Evolutionary conservation across 2,797 vertebrate species (phyloP).

Genomic region (Acanthiza pusilla): DNA sequence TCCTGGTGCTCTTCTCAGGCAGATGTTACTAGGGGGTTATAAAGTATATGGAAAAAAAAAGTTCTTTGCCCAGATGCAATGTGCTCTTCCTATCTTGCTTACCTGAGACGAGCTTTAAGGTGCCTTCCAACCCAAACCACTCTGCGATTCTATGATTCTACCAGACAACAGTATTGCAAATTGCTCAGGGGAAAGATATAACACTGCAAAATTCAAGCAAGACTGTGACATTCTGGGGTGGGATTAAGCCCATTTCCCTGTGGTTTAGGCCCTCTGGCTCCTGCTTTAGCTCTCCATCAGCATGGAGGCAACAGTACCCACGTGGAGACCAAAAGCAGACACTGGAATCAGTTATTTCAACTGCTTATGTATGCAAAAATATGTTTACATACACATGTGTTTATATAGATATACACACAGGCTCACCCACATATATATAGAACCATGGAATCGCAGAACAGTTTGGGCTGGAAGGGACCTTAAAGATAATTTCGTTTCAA

Average conservation of each 20-base stretch:
- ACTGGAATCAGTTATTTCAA: not conserved
- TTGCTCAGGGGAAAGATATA: accelerated
- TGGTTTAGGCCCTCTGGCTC: not conserved
- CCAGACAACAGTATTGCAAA: not conserved
- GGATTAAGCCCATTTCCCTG: accelerated
- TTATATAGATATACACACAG: accelerated
- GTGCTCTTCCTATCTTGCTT: accelerated
- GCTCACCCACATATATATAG: accelerated
- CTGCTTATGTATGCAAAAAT: not conserved
- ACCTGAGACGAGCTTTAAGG: not conserved
- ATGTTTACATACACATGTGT: accelerated
- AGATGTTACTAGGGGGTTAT: not conserved
- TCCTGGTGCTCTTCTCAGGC: not conserved
- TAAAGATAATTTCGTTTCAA: not conserved
- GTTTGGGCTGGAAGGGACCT: not conserved
- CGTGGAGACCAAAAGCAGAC: not conserved
- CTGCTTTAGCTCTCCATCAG: not conserved
- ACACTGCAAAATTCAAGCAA: not conserved
- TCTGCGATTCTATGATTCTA: not conserved
- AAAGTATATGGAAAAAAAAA: not conserved
- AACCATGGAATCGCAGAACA: not conserved
- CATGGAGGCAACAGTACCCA: not conserved
- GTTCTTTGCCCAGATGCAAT: not conserved
- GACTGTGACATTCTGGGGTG: accelerated
- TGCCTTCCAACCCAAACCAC: not conserved